Evolutionary conservation across 2,888 invertebrate species (phyloP).

Genomic region (Mythimna ferrago): DNA sequence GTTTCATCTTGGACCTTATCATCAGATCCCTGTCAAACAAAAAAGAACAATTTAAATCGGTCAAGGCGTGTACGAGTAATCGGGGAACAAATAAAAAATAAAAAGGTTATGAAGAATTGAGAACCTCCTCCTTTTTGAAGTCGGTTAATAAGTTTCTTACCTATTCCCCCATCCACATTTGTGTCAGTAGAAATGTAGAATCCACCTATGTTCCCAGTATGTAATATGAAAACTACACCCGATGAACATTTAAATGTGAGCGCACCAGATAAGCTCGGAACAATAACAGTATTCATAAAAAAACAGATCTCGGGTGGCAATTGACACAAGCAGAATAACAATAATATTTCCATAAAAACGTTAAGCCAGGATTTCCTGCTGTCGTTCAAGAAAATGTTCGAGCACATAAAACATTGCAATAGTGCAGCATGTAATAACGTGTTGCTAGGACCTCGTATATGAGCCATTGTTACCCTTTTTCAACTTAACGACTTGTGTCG

Average conservation of each 20-base stretch:
- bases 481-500: conserved; percentile 45
- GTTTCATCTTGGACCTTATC: too few relatives aligned
- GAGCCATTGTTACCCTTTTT: conserved; percentile 51
- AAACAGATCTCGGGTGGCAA: conserved; percentile 59
- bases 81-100: too few relatives aligned
- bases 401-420: conserved; percentile 47
- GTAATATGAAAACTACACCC: conserved; percentile 54
- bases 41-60: too few relatives aligned
- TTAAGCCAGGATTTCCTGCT: conserved; percentile 51
- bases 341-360: conserved; percentile 62
- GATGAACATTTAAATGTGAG: conserved; percentile 54
- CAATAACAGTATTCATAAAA: conserved; percentile 62
- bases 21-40: too few relatives aligned
- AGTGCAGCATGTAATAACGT: conserved; percentile 51
- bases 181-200: conserved; percentile 47
- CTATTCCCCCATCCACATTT: conserved; percentile 11
- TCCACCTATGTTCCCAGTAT: conserved; percentile 39
- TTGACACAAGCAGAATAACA: conserved; percentile 58
- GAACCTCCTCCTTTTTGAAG: too few relatives aligned
- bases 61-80: too few relatives aligned
- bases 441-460: conserved; percentile 38
- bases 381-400: conserved; percentile 48
- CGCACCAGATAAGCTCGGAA: conserved; percentile 53
- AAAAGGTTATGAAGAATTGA: too few relatives aligned
- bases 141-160: conserved; percentile 12